Evolutionary conservation across 1,140 invertebrate genomes (phyloP), one percentile per base, ranked within the genome.

Genomic region (Cephus cinctus): DNA sequence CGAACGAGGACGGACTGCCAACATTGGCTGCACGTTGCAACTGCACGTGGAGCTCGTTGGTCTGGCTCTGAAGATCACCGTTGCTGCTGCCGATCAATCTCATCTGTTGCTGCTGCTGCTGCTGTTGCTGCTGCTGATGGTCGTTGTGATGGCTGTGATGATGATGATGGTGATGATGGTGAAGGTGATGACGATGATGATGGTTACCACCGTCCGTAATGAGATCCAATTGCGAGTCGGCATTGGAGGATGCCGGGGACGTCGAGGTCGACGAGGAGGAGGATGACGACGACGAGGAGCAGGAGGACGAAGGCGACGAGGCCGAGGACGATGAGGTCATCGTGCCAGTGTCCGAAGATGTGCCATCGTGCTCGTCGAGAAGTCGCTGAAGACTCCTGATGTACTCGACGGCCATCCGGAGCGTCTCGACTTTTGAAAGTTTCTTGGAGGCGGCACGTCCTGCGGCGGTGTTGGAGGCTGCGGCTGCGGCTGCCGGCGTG

Each of bases 401-500:
- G 69, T 98, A 98, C 68, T 96, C 92, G 0, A 97, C 93, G 2
- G 96, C 96, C 65, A 95, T 84, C 48, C 89, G 80, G 15, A 98
- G 76, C 0, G 94, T 98, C 65, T 98, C 94, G 16, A 97, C 95
- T 81, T 98, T 98, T 67, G 89, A 93, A 12, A 97, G 80, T 68
- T 97, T 94, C 65, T 96, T 94, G 49, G 80, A 82, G 8, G 14
- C 34, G 15, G 34, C 34, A n/a, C n/a, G n/a, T n/a, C n/a, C n/a
- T n/a, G n/a, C n/a, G n/a, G n/a, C n/a, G n/a, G n/a, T n/a, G n/a
- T 93, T 90, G 44, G 80, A 82, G 8, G 14, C 69, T 71, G 11
- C 69, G 19, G 85, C 83, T 12, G 86, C 83, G 39, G 87, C n/a
- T 79, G 0, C 86, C 80, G 2, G 81, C 81, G 27, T 83, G 81